Evolutionary conservation across 2,113 vertebrate species (phyloP).

Genomic region (Chaetops frenatus): DNA sequence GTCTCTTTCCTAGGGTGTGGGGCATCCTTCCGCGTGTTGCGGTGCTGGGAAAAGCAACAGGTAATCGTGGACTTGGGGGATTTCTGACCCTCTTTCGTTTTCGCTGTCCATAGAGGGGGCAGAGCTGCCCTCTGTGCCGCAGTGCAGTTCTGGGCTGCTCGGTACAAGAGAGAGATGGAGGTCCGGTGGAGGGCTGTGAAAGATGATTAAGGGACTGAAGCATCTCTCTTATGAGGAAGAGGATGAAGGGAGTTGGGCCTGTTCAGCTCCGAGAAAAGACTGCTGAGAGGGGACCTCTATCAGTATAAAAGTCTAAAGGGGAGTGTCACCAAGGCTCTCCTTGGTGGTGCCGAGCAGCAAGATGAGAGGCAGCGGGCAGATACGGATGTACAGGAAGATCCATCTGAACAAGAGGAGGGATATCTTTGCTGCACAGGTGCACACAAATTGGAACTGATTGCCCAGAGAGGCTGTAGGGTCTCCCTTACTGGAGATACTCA

Average conservation of each 20-base stretch:
- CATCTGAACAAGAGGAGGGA: not conserved
- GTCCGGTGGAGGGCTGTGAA: not conserved
- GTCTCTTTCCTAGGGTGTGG: not conserved
- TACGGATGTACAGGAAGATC: not conserved
- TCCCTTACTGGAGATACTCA: not conserved
- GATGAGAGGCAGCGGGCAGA: not conserved
- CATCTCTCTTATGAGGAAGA: not conserved
- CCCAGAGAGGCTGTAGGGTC: not conserved
- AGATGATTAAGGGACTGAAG: not conserved
- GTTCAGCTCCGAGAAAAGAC: not conserved
- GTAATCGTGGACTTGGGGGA: not conserved
- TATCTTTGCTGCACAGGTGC: not conserved
- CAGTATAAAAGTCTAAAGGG: too few species aligned
- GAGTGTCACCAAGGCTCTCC: not conserved
- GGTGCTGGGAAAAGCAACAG: not conserved
- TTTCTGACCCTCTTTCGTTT: not conserved
- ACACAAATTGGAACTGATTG: not conserved
- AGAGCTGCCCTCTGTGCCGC: not conserved
- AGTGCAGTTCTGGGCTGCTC: not conserved
- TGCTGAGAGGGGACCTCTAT: not conserved
- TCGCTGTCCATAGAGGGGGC: rapidly evolving
- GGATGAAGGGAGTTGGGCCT: not conserved
- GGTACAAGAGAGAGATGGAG: not conserved
- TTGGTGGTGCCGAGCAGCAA: not conserved
- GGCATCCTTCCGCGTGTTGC: not conserved